phyloP scores from a whole-genome alignment of 2,113 vertebrate species.

The Lichenostomus cassidix region DNA sequence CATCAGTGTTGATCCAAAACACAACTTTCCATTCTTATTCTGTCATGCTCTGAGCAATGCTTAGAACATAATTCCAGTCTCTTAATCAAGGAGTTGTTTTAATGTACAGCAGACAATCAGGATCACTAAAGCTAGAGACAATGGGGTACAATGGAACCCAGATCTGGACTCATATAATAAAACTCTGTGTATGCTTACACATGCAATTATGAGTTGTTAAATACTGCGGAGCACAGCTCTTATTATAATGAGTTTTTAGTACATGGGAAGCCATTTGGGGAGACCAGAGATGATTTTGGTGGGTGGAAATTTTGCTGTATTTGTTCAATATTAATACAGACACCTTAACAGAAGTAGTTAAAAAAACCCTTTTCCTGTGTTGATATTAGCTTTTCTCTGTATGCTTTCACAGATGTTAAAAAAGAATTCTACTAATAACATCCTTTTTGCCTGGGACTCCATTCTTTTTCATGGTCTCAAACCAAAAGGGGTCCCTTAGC shows the following conservation, averaged over 20 bases:
- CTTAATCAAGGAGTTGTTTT: not conserved
- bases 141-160: not conserved
- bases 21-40: constrained; percentile 30
- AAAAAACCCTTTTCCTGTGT: not conserved
- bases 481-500: not conserved
- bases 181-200: not conserved
- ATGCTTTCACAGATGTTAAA: not conserved
- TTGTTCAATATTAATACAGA: not conserved
- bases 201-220: not conserved
- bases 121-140: not conserved
- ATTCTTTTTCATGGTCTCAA: not conserved
- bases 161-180: not conserved
- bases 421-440: not conserved
- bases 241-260: not conserved
- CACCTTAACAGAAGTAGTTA: not conserved
- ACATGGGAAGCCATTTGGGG: not conserved
- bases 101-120: not conserved
- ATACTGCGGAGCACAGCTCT: not conserved
- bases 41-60: not conserved
- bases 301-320: not conserved
- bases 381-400: not conserved
- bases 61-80: constrained; percentile 4
- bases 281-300: not conserved
- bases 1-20: constrained; percentile 29
- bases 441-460: not conserved